These are phyloP conservation scores for Ormyrus pomaceus DNA, from an alignment of 2,888 invertebrate genomes.

Conservation along the genomic window DNA sequence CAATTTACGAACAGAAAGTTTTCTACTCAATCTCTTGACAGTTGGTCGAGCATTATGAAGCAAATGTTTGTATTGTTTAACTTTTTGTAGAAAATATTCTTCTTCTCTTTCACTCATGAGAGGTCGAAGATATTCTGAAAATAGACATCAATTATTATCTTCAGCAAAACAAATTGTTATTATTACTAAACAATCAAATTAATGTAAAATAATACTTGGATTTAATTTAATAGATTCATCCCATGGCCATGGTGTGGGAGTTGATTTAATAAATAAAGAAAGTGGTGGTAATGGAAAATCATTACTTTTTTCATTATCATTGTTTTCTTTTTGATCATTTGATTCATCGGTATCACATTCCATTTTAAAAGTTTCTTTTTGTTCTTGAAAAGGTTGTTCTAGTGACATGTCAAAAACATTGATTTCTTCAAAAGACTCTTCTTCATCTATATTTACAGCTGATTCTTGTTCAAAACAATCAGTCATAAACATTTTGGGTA, in stretches of 20 bases:
- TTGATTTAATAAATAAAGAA: conserved; percentile 72
- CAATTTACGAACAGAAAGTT: conserved; percentile 78
- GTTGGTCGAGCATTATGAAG: conserved; percentile 66
- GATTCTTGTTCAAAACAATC: conserved; percentile 23
- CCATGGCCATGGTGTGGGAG: conserved; percentile 76
- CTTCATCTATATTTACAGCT: neutral
- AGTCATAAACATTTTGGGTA: conserved; percentile 27
- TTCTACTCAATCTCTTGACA: conserved; percentile 78
- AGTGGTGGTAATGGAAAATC: conserved; percentile 61
- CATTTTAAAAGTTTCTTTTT: neutral
- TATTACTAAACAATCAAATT: conserved; percentile 21
- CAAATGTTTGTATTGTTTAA: conserved; percentile 64
- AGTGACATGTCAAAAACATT: conserved; percentile 13
- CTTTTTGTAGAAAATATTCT: conserved; percentile 72
- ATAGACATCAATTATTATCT: neutral
- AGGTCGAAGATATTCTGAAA: conserved; percentile 64
- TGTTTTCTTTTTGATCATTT: conserved; percentile 48
- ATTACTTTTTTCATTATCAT: conserved; percentile 58
- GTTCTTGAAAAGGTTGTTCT: conserved; percentile 14
- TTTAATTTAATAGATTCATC: conserved; percentile 59
- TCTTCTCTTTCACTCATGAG: conserved; percentile 77
- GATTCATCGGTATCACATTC: conserved; percentile 10
- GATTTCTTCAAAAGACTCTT: conserved; percentile 25
- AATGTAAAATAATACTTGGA: conserved; percentile 36
- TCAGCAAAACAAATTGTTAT: conserved; percentile 3